Conservation (phyloP, 2,113 vertebrate species). For the Gopherus flavomarginatus region DNA sequence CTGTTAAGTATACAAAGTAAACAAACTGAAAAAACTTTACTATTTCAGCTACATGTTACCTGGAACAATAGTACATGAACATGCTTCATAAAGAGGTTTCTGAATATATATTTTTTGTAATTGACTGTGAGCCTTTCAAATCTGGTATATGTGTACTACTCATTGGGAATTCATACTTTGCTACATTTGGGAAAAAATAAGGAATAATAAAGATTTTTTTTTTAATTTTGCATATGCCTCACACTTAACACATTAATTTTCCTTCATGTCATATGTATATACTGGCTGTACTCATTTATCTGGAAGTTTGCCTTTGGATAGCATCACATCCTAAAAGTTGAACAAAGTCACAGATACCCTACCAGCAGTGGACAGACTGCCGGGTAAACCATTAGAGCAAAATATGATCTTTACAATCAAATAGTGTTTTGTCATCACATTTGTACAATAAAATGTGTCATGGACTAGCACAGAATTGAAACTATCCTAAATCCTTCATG, state of each 20-base stretch:
- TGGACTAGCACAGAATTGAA: no score
- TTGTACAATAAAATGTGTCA: no score
- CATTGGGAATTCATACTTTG: conserved; percentile 3
- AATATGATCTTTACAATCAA: not conserved
- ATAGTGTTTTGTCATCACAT: no score
- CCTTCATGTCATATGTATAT: not conserved
- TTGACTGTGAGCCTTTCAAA: not conserved
- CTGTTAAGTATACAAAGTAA: not conserved
- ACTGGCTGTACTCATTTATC: not conserved
- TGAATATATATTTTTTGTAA: not conserved
- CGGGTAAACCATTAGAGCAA: not conserved
- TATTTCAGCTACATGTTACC: not conserved
- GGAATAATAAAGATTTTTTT: not conserved
- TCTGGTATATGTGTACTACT: not conserved
- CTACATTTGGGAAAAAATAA: conserved; percentile 9
- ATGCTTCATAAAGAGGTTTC: not conserved
- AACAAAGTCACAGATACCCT: not conserved
- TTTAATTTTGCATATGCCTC: not conserved
- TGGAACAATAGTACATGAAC: not conserved
- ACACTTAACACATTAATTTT: not conserved
- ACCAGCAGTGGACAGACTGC: not conserved
- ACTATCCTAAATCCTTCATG: no score
- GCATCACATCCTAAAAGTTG: not conserved
- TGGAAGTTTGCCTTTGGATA: not conserved
- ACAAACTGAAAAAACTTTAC: not conserved